A percentile compares a stretch with the other conserved stretches of the same genome.
Evolutionary conservation across 2,113 vertebrate genomes (phyloP).

Genomic region (Pelecanoides urinatrix): DNA sequence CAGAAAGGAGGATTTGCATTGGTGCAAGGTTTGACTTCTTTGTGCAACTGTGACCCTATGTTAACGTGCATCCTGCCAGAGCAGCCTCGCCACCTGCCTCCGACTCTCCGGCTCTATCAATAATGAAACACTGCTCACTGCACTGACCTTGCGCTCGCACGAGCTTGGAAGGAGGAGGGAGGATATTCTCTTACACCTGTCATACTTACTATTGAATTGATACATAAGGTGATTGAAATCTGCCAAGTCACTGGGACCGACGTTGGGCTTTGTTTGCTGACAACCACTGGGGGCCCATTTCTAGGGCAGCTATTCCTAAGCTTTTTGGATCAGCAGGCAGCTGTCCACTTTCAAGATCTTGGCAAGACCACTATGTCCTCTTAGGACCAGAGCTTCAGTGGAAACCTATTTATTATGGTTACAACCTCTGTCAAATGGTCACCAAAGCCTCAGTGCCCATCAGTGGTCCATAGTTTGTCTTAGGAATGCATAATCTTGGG

Average conservation of each 20-base stretch:
- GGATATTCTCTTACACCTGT: not conserved
- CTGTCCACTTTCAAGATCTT: not conserved
- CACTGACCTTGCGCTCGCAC: not conserved
- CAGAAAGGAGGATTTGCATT: not conserved
- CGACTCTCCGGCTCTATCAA: not conserved
- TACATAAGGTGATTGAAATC: not conserved
- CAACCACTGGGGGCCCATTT: not conserved
- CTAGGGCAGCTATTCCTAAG: not conserved
- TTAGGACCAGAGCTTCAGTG: not conserved
- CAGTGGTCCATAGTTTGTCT: not conserved
- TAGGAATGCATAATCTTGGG: not conserved
- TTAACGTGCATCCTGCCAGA: not conserved
- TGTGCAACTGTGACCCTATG: not conserved
- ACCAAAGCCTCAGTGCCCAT: not conserved
- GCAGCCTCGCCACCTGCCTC: not conserved
- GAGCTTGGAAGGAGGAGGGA: not conserved
- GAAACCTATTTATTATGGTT: not conserved
- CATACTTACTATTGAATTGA: not conserved
- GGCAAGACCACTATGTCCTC: not conserved
- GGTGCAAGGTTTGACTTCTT: not conserved
- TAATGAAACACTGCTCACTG: not conserved
- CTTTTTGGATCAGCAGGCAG: not conserved
- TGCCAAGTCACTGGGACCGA: not conserved
- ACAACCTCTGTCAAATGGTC: not conserved
- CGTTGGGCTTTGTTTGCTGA: not conserved